Base-by-base conservation (phyloP, 2,113 vertebrate genomes). In the Meriones unguiculatus region DNA sequence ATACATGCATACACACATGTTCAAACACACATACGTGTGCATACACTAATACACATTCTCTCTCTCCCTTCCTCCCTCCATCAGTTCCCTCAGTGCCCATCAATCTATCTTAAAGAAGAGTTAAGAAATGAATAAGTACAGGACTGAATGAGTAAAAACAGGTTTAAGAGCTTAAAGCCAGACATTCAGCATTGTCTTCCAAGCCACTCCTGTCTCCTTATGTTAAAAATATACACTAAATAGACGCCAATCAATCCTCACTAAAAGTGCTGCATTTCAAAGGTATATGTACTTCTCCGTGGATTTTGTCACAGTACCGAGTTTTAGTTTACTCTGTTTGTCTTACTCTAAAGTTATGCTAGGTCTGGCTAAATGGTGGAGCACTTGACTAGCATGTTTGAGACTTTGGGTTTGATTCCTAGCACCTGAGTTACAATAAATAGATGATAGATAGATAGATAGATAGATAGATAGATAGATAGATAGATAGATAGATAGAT, bases 221-320 rank as follows among this genome's bases (percentile, higher is more conserved):
- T 8, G 62, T 75, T 92, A 67, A 91, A 96, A 95, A 73, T 90
- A 78, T 92, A 89, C 76, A 70, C 65, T 54, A 95, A 78, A 50
- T 52, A 50, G 35, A 80, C 1, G 86, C 20, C 28, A 57, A 95
- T 78, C 38, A 52, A 50, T 81, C 57, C 65, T 94, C 22, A 85
- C 54, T 57, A 80, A 70, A 80, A 2, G 52, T 76, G 15, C 3
- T 78, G 3, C 82, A 76, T 92, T 90, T 91, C 46, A 46, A 97
- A 86, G 81, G 77, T 73, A 69, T 90, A 54, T 69, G 28, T 46
- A 87, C 15, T 67, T 62, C 22, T 84, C 62, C 62, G 0, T 84
- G 52, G 80, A 92, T 93, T 92, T 95, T 35, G 69, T 38, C 17
- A 88, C 65, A 94, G 57, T 41, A 62, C 67, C 73, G 59, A 73